Conservation (phyloP, 35 echinoderm and acorn worm species). For the Heliocidaris tuberculata region DNA sequence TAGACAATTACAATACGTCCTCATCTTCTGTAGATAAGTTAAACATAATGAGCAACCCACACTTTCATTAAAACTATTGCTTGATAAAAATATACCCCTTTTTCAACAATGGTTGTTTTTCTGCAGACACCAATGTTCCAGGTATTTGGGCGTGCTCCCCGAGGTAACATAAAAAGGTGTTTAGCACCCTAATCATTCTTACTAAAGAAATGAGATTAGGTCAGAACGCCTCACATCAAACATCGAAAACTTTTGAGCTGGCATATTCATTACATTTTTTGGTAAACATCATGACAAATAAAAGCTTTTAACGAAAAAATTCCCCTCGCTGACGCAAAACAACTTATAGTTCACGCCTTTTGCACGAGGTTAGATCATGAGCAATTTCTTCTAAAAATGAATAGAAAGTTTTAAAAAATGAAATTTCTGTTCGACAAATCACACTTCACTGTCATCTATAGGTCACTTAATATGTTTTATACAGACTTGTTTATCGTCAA, state of each 20-base stretch:
- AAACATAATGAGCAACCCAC: no score
- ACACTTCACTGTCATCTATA: not conserved
- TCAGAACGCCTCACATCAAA: no score
- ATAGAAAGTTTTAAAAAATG: not conserved
- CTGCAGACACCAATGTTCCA: no score
- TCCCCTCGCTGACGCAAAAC: not conserved
- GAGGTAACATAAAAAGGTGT: no score
- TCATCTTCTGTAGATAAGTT: no score
- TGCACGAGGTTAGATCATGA: not conserved
- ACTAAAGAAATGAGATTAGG: no score
- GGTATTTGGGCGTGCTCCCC: no score
- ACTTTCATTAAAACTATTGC: no score
- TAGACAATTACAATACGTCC: no score
- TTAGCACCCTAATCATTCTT: no score
- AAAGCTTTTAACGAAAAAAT: not conserved
- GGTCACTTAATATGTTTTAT: not conserved
- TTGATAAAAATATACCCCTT: no score
- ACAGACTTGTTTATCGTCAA: not conserved
- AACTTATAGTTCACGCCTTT: not conserved
- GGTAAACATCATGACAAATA: not conserved
- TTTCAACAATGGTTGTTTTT: no score
- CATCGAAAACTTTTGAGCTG: not conserved
- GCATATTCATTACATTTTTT: not conserved
- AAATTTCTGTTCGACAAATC: not conserved
- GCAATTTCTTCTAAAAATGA: not conserved